Evolutionary conservation across 2,797 vertebrate species (phyloP), one percentile per base, ranked within the genome.

Genomic region (Trematomus bernacchii): DNA sequence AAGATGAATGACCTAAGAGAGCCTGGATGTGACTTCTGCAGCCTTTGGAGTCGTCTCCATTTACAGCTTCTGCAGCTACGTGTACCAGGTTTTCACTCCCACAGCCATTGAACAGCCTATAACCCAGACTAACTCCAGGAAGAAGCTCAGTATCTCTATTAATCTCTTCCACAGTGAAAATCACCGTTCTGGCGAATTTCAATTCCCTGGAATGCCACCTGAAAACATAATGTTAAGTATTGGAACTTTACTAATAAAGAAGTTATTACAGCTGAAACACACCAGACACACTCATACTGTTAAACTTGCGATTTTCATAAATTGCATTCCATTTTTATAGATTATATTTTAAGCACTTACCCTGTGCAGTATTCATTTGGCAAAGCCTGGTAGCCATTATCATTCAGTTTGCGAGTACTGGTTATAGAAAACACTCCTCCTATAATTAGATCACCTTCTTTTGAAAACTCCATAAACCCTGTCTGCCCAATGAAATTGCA

Each of bases 141-240:
- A 93, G 88, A 21, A 93, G 80, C 2, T 66, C 23, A 15, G 65
- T 1, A 47, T 89, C 76, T 76, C 59, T 87, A 77, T 93, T 93
- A 73, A 93, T 93, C 76, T 94, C 84, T 19, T 92, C 86, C 57
- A 93, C 80, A 4, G 92, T 87, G 66, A 93, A 94, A n/a, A 91
- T 92, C 72, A 92, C 47, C 9, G 85, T 91, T 14, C 83, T 80
- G 51, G 84, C 91, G 89, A 93, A 92, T 65, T 89, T 93, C 21
- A 93, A 43, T 57, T 94, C 92, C 62, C 91, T 90, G 73, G 89
- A 66, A 77, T 92, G 92, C 71, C 40, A 71, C 10, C 92, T 94
- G 64, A 3, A 82, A 79, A 65, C 23, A 77, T 15, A 81, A 55
- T 5, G 27, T 27, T 27, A 27, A 61, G 3, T 27, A 7, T 51